Evolutionary conservation across 2,888 invertebrate genomes (phyloP).

Genomic region (Lithophane semibrunnea): DNA sequence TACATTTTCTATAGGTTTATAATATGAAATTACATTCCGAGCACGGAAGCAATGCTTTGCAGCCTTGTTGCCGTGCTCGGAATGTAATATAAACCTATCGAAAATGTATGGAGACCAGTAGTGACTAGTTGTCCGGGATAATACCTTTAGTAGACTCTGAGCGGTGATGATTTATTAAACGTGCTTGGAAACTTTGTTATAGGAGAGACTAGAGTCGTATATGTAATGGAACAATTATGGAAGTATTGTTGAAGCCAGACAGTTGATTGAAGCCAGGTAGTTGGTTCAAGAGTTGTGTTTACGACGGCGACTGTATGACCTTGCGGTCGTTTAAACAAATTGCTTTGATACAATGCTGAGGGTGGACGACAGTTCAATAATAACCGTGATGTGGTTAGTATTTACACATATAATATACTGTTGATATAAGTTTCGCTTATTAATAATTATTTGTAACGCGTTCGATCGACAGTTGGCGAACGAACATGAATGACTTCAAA

Average conservation of each 20-base stretch:
- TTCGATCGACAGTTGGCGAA: not conserved
- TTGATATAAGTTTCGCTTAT: not conserved
- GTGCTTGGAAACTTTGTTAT: not conserved
- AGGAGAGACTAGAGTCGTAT: not conserved
- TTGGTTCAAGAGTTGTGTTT: conserved; percentile 43
- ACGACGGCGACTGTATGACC: conserved; percentile 53
- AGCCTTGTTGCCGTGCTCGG: too few relatives aligned
- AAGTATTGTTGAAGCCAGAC: conserved; percentile 22
- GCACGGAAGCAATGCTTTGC: too few relatives aligned
- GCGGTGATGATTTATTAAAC: conserved; percentile 9
- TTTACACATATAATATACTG: not conserved
- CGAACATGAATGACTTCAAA: conserved; percentile 8
- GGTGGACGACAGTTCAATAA: conserved; percentile 44
- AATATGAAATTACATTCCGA: too few relatives aligned
- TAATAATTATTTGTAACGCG: not conserved
- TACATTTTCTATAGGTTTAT: too few relatives aligned
- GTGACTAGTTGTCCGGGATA: too few relatives aligned
- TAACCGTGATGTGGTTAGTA: conserved; percentile 34
- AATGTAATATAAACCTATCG: too few relatives aligned
- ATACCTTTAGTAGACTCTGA: conserved; percentile 8
- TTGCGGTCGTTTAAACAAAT: conserved; percentile 64
- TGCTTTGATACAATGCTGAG: conserved; percentile 57
- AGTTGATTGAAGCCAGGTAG: conserved; percentile 15
- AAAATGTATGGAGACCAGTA: too few relatives aligned
- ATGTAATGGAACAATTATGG: conserved; percentile 16